Evolutionary conservation across 2,888 invertebrate genomes (phyloP), one percentile per base, ranked within the genome.

Genomic region (Auanema sp.): DNA sequence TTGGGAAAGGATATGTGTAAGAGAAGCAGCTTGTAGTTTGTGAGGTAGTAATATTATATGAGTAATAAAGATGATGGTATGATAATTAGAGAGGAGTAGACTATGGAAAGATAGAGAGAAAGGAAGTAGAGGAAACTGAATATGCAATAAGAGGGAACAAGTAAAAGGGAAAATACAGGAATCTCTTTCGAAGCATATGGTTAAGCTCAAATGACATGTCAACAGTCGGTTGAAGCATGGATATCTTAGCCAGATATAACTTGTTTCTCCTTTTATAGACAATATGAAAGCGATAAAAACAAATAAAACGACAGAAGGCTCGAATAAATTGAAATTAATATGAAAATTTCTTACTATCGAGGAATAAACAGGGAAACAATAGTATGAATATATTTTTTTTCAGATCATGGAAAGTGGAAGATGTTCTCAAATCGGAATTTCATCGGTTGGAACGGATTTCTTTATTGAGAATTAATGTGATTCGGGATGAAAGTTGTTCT

Each of bases 401-500:
- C 65, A 80, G 79, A 57, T 66, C 75, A 8, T 76, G 78, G 73
- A 62, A 68, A 49, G 60, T 79, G 8, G 69, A 72, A 40, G 76
- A 80, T 53, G 55, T 71, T 42, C 58, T 79, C 2, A 63, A 65
- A 49, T 71, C 71, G 33, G 66, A 66, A 1, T 61, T 68, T 16
- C 61, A 66, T 43, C 65, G 70, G 23, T 40, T 79, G 57, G 74
- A 72, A 59, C 57, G 63, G 33, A 60, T 74, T 55, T 74, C 78
- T 54, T 69, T 73, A 14, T 41, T 71, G 43, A 65, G 66, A 44
- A 61, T 80, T 21, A 67, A 66, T 24, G 65, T 80, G 14, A 65
- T 75, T n/a, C 49, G 69, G 18, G 78, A 78, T 41, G 76, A 78
- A 25, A 63, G 77, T 50, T 81, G 81, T 54, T 65, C 62, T n/a